Base-by-base conservation (phyloP, 2,113 vertebrate genomes). In the Colius striatus region DNA sequence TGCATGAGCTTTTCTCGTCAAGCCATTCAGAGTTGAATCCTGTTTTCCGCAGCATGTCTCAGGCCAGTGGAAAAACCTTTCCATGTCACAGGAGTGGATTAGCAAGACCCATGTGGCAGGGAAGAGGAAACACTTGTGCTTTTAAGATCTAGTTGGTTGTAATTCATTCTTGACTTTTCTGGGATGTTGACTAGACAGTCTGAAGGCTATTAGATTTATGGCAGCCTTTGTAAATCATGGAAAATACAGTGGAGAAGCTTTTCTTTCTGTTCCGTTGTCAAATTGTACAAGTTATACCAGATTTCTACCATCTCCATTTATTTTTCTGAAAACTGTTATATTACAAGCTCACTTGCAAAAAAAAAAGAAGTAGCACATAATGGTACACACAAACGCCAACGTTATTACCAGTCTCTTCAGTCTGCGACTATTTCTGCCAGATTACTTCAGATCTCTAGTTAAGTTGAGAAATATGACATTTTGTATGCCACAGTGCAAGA, bases 71-170 rank as follows among this genome's bases (percentile, higher is more conserved):
- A 95, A 96, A 97, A 92, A 68, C 26, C 80, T 41, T 74, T 80
- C 43, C 20, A 0, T 68, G 78, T 75, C 90, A 72, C 32, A n/a
- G 62, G 23, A 62, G 51, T 55, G 66, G 71, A 67, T 95, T 83
- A 87, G 73, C 58, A 73, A 84, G 65, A 30, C 58, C 57, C 68
- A 5, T 87, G 30, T 91, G 94, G 68, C 9, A 48, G 32, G 84
- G 32, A 34, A 77, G 67, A 73, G 95, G 84, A 97, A 95, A 58
- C 86, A 93, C 63, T 66, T 86, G 68, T 30, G 55, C 54, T 77
- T 54, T 67, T 47, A 34, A 43, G 55, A 29, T 77, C 90, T 84
- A 32, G 2, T 19, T 32, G 61, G 16, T 43, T 75, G 18, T 36
- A 74, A 76, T 45, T 83, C 4, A 26, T 43, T 51, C 47, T 57